Base-by-base conservation (phyloP, 2,888 invertebrate species). In the Ochropleura leucogaster region DNA sequence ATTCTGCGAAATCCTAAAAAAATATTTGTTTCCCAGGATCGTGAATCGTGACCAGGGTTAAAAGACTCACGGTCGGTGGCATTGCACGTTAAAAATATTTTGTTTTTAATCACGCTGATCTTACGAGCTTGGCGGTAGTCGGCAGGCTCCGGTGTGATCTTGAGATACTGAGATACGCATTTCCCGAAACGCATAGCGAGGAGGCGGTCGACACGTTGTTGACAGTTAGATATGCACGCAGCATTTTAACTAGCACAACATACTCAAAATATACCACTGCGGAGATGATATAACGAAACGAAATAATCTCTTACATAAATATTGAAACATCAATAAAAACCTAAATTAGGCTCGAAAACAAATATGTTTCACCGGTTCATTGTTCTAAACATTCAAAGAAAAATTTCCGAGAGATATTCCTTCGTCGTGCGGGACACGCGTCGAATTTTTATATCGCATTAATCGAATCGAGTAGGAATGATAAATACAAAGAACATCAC, bases 401-500 rank as follows among this genome's bases (percentile, higher is more conserved):
- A 94, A 94, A 94, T 94, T 94, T 93, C 95, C 90, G 93, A 93
- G 93, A 95, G 92, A 94, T 93, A 91, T 93, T 92, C 93, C 91
- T 87, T 89, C 90, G 83, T 81, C 83, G 84, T 62, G 69, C 63
- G 87, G 86, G 85, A 93, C 96, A 93, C 88, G 95, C 74, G 75
- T 89, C 90, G 96, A 96, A 96, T 96, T 95, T 96, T 95, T 94
- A 96, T 95, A 90, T 86, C 90, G 85, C 90, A 94, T 95, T 95
- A 93, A 93, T 93, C 91, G 91, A 90, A 81, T 84, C 88, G 88
- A 85, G 88, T 87, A 86, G 85, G 85, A 91, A 86, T 89, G 86
- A 91, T 90, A 85, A 91, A 93, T 93, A 95, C 95, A 96, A 96
- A 96, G 94, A 93, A 90, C 89, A 87, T 85, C 85, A 84, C 86